Evolutionary conservation across 2,113 vertebrate genomes (phyloP), one percentile per base, ranked within the genome.

Genomic region (Pleuronectes platessa): DNA sequence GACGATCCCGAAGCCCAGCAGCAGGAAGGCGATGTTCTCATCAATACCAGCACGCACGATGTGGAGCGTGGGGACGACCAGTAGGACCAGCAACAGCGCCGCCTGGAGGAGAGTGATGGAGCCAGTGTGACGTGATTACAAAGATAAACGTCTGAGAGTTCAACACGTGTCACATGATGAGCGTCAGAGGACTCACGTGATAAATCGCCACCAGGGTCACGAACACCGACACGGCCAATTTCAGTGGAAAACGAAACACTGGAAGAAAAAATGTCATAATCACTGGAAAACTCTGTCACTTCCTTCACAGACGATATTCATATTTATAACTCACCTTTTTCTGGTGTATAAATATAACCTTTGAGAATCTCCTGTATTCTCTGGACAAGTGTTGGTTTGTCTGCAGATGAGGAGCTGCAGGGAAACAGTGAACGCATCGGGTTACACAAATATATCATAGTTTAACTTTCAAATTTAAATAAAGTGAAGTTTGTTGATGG

Each of bases 191-290:
- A 58, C 77, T 90, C 92, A 98, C 97, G 86, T 98, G 97, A 78
- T 98, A 98, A 21, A 95, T 89, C 0, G 96, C 94, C 0, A 97
- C 78, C 2, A 93, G 53, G 0, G 96, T 92, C 6, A 94, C 85
- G 4, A 94, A 93, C 2, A 92, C 42, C 0, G 96, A 95, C 2
- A 97, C 85, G 0, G 95, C 53, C 13, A 97, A 85, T 68, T 94
- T 95, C 61, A 96, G 59, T 0, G 97, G 97, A n/a, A 96, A 90
- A 61, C 7, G 87, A 91, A 98, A 97, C 27, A 94, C 97, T 98
- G 86, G 27, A 5, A 87, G 3, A 65, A 21, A 42, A 42, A 12
- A 12, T 42, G 40, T 42, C 40, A 7, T 1, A 7, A 31, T 31
- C 31, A 31, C 27, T 0, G 27, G 5, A 7, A 7, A 31, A 31